phyloP scores from a whole-genome alignment of 2,797 vertebrate species.

The Naso thynnoides region DNA sequence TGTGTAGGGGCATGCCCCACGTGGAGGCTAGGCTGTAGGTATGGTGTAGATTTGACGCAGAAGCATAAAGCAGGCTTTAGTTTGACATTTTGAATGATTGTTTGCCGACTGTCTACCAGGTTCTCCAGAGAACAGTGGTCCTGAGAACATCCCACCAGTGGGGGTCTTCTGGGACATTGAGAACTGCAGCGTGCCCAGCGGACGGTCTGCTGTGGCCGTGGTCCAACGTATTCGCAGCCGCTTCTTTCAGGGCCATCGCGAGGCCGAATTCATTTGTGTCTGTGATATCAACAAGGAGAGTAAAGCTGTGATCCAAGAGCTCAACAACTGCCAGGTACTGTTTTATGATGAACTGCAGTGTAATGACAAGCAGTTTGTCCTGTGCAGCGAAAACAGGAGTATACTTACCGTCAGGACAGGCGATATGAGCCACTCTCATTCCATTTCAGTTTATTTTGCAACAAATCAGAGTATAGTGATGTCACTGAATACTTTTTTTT shows the following conservation, averaged over 20 bases:
- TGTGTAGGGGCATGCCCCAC: too few relatives aligned
- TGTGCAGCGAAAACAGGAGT: neutral
- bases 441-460: neutral
- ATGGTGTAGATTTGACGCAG: too few relatives aligned
- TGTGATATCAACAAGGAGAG: slow-evolving; percentile 99
- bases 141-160: slow-evolving; percentile 94
- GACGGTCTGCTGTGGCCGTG: slow-evolving; percentile 93
- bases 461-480: neutral
- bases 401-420: neutral
- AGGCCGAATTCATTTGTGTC: slow-evolving; percentile 98
- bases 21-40: too few relatives aligned
- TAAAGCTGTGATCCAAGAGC: slow-evolving; percentile 98
- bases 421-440: neutral
- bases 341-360: neutral
- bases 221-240: slow-evolving; percentile 94
- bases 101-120: slow-evolving; percentile 75
- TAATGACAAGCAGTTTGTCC: neutral
- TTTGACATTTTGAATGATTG: neutral
- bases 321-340: slow-evolving; percentile 98
- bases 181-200: slow-evolving; percentile 95
- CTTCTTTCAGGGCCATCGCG: slow-evolving; percentile 96
- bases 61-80: too few relatives aligned
- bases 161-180: slow-evolving; percentile 99
- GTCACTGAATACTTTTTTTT: too few relatives aligned
- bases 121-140: slow-evolving; percentile 87